phyloP scores from a whole-genome alignment of 2,888 invertebrate genomes.

The Palloptera scutellata region DNA sequence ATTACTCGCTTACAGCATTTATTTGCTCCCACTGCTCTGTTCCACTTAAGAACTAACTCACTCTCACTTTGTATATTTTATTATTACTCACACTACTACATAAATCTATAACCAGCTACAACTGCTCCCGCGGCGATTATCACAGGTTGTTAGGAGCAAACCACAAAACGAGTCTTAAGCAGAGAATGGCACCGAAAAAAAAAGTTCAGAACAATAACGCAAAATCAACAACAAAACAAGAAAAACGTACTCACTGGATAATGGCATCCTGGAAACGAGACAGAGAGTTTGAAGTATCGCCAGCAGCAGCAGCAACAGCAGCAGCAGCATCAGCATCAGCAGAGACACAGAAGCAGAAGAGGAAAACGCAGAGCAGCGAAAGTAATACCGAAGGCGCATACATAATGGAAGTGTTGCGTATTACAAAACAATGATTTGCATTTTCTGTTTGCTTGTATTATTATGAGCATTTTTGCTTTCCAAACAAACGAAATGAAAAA shows the following conservation, averaged over 20 bases:
- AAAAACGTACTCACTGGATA: too few species aligned
- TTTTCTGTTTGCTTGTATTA: slow-evolving; percentile 48
- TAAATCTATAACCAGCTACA: slow-evolving; percentile 15
- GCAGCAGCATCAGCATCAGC: too few species aligned
- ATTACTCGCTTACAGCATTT: background rate
- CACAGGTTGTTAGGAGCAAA: slow-evolving; percentile 48
- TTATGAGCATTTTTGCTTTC: slow-evolving; percentile 35
- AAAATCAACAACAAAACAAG: too few species aligned
- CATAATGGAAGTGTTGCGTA: too few species aligned
- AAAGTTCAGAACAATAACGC: slow-evolving; percentile 34
- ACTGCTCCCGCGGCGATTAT: slow-evolving; percentile 53
- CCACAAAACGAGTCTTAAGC: slow-evolving; percentile 44
- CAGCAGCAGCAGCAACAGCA: too few species aligned
- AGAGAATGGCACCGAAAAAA: background rate
- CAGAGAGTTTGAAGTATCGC: too few species aligned
- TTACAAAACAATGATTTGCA: slow-evolving; percentile 48
- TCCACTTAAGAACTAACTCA: background rate
- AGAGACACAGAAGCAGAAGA: too few species aligned
- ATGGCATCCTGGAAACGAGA: too few species aligned
- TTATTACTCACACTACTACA: too few species aligned
- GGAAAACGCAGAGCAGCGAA: too few species aligned
- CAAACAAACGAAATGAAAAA: background rate
- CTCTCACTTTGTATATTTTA: too few species aligned
- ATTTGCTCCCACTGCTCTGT: background rate
- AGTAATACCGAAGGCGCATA: too few species aligned